Evolutionary conservation across 2,113 vertebrate species (phyloP).

Genomic region (Cyrtonyx montezumae): DNA sequence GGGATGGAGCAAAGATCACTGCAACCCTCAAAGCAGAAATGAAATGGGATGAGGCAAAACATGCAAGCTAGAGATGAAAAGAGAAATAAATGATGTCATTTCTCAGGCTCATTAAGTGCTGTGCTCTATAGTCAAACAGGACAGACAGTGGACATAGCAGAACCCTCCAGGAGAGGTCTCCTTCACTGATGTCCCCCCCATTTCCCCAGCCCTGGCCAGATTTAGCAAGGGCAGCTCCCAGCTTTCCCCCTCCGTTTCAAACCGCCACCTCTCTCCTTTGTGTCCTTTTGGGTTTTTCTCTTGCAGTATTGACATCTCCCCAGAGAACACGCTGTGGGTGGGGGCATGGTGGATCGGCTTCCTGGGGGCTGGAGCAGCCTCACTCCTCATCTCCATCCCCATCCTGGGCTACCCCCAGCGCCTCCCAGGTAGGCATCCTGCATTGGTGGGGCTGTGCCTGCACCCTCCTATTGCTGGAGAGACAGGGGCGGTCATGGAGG

Average conservation of each 20-base stretch:
- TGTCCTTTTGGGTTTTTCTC: neutral
- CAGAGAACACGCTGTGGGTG: constrained; percentile 92
- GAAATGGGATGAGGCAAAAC: neutral
- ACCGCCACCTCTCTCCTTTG: neutral
- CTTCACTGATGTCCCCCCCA: rapidly evolving
- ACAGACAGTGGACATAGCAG: neutral
- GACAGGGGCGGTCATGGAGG: rapidly evolving
- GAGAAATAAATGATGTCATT: neutral
- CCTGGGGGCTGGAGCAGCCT: constrained; percentile 84
- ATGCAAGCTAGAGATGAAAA: neutral
- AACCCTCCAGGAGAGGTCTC: neutral
- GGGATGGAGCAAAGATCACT: neutral
- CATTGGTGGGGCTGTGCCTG: neutral
- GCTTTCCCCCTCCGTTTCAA: neutral
- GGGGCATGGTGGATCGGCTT: constrained; percentile 98
- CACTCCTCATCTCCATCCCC: constrained; percentile 86
- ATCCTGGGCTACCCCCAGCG: constrained; percentile 92
- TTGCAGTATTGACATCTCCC: constrained; percentile 80
- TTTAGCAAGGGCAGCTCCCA: rapidly evolving
- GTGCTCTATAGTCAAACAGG: neutral
- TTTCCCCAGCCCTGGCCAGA: neutral
- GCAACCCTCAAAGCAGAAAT: neutral
- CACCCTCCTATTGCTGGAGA: neutral
- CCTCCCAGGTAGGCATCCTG: constrained; percentile 84
- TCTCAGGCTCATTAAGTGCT: rapidly evolving